Base-by-base conservation (phyloP, 2,113 vertebrate species). In the Ochotona curzoniae region DNA sequence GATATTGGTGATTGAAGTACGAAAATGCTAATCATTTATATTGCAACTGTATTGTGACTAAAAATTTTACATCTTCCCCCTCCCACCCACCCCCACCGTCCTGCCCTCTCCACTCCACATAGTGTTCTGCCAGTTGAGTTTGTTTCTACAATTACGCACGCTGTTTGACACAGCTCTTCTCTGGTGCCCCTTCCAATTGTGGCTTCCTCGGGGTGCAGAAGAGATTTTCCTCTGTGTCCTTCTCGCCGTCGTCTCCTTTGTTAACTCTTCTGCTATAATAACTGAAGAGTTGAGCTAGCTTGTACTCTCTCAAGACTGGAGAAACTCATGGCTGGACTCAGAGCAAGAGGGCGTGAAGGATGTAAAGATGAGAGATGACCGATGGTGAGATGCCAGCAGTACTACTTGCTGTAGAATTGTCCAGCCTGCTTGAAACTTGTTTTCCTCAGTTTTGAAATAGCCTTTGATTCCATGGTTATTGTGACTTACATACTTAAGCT, bases 21-120 rank as follows among this genome's bases (percentile, higher is more conserved):
- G 51, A 83, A 82, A 91, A 61, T 60, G 69, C 57, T 64, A 64
- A 82, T 15, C 51, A 78, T 78, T 90, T 78, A 75, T 32, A 49
- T 8, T 60, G 49, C 57, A 28, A 69, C 9, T 47, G 44, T 20
- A 25, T 6, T 61, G 5, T 69, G 82, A 11, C 30, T 28, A 49
- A 61, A 57, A 17, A 20, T 57, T 57, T 6, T 57, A 3, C 18
- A 57, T 57, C 54, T 57, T 18, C 5, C 54, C 54, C 6, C 38
- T n/a, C n/a, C n/a, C n/a, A n/a, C 38, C 38, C 38, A 44, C 38
- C 67, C 38, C 60, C 75, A n/a, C 60, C 75, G 25, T 67, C n/a
- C 9, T 44, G 83, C 57, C 57, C 35, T 7, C 12, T 64, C 35
- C 15, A 11, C 47, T 67, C 18, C 38, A 17, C 10, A 20, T 11